A percentile compares a stretch with the other conserved stretches of the same genome.
These are phyloP conservation scores for Hippotragus niger DNA, from an alignment of 2,113 vertebrate genomes.

Conservation along the genomic window DNA sequence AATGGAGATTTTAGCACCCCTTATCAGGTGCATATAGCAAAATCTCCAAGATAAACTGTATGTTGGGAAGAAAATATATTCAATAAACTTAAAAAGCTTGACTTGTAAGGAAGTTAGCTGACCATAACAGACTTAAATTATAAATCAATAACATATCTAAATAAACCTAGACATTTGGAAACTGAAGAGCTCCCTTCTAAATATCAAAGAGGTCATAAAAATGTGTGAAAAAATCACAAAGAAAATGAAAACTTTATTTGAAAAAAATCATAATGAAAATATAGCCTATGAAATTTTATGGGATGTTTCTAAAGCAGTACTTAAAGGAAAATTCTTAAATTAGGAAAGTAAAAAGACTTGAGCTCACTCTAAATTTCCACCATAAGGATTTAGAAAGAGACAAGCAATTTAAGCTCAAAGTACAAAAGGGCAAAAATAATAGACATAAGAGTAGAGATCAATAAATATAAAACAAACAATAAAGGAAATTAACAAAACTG, in stretches of 20 bases:
- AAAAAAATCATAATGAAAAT: not conserved
- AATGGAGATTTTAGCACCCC: not conserved
- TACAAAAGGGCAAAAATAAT: not conserved
- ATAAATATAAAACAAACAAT: not conserved
- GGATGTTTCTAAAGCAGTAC: not conserved
- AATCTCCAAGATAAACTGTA: not conserved
- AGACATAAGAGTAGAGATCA: not conserved
- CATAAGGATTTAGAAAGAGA: not conserved
- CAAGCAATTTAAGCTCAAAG: not conserved
- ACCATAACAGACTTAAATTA: conserved; percentile 6
- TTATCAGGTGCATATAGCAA: not conserved
- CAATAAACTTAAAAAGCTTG: not conserved
- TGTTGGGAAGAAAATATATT: not conserved
- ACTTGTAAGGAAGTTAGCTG: not conserved
- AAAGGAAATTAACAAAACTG: not conserved
- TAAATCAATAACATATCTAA: not conserved
- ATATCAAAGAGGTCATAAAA: not conserved
- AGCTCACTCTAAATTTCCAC: not conserved
- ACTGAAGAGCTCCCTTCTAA: not conserved
- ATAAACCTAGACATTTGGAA: not conserved
- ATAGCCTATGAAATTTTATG: not conserved
- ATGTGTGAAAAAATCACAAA: not conserved
- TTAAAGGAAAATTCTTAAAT: not conserved
- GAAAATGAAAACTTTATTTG: not conserved
- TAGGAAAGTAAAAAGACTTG: not conserved